Conservation (phyloP, 1,140 invertebrate species). For the Helicoverpa armigera region DNA sequence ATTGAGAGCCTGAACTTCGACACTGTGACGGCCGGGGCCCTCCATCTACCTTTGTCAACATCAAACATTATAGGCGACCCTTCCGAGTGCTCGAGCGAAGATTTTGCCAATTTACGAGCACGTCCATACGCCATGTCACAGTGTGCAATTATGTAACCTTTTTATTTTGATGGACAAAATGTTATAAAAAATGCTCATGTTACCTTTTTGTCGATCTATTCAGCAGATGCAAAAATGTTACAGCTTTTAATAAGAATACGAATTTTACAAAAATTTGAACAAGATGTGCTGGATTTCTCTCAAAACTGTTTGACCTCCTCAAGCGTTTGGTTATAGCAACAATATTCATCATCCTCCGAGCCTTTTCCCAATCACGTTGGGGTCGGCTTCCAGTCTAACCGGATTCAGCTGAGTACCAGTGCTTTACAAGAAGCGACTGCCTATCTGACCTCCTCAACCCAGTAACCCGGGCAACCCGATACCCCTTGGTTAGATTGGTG, state of each 20-base stretch:
- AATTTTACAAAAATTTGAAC: not conserved
- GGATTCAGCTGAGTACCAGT: no score
- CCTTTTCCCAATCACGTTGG: no score
- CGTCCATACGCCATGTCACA: conserved; percentile 10
- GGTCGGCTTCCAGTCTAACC: no score
- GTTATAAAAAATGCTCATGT: not conserved
- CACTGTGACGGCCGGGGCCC: not conserved
- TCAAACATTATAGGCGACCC: conserved; percentile 46
- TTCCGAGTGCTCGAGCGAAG: conserved; percentile 16
- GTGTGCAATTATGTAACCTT: conserved; percentile 14
- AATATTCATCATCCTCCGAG: no score
- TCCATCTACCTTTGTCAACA: conserved; percentile 39
- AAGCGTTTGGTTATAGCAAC: not conserved
- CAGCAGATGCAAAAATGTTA: not conserved
- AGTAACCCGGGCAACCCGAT: no score
- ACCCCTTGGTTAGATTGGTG: no score
- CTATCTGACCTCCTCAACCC: no score
- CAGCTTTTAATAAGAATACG: no score
- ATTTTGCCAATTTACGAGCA: conserved; percentile 34
- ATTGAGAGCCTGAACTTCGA: conserved; percentile 52
- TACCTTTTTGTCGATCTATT: not conserved
- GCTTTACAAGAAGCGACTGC: no score
- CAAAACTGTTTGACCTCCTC: no score
- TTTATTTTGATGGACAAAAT: conserved; percentile 10
- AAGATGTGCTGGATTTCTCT: no score